Evolutionary conservation across 1,140 invertebrate species (phyloP), one percentile per base, ranked within the genome.

Genomic region (Wasmannia auropunctata): DNA sequence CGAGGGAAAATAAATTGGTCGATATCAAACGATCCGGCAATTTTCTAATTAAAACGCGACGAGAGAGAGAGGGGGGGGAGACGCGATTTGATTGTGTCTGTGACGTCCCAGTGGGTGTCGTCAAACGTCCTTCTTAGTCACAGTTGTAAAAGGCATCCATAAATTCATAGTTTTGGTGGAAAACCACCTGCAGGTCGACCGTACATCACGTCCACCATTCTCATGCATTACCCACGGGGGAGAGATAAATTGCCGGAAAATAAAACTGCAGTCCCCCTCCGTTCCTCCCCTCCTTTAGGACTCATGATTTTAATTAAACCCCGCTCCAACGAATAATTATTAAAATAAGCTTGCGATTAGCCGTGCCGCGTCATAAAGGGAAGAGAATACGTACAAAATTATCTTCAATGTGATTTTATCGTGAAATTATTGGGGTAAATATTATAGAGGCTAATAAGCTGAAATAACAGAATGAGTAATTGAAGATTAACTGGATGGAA

Each of bases 281-380:
- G n/a, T n/a, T n/a, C 25, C 43, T 6, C 6, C 2, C 31, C 58
- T 11, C 14, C 11, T 51, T 49, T 22, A 65, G 72, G 69, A 70
- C 67, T 46, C 16, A 25, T 76, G 19, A 85, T 85, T 84, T 84
- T 85, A 76, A 85, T 85, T 85, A 85, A 77, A 77, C 22, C 3
- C 25, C 37, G 25, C 25, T 8, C 56, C 31, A 25, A 3, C 19
- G 37, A 58, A 72, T 83, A 60, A 83, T 74, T 83, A 74, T 83
- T 83, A 58, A 74, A 83, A 25, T 58, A 43, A 83, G 67, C 51
- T 16, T 4, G 49, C 37, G 79, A 74, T 83, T 74, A 83, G 54
- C 37, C 25, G 3, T 11, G 19, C 28, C 8, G 49, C 34, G 22
- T 4, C n/a, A 43, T 49, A 31, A 81, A 79, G n/a, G 34, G 28